Evolutionary conservation across 2,888 invertebrate genomes (phyloP), one percentile per base, ranked within the genome.

Genomic region (Hedya salicella): DNA sequence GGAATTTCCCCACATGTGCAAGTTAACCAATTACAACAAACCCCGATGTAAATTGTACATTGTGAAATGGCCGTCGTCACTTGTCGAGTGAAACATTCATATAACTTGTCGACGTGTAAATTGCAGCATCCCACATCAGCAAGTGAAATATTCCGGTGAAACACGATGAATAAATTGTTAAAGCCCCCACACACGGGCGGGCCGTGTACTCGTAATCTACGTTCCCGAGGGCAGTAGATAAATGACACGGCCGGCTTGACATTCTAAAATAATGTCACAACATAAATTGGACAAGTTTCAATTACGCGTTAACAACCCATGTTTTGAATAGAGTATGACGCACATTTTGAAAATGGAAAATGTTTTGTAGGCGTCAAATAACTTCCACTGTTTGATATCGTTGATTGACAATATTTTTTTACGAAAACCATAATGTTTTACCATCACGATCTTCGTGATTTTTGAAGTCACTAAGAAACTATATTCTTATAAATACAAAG

Each of bases 251-350:
- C 36, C 5, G 21, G 57, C 40, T 30, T 8, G 52, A n/a, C 40
- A 16, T 48, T 54, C n/a, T 36, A 48, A 36, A 59, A 60, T 54
- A 61, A 66, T 54, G 60, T 61, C 40, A 8, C 53, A 54, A 54
- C 61, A 61, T 49, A 61, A 66, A 66, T 66, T 66, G 61, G 53
- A 49, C 60, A 61, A 66, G 54, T 66, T 66, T 39, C 46, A 60
- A 40, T 40, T 21, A 32, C 50, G 6, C 17, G 21, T 17, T 59
- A 42, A 30, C 21, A 25, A 39, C 30, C 36, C 42, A 21, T 14
- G 21, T 16, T 59, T 52, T 53, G 30, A 60, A 53, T 60, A 21
- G 17, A 25, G 36, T 39, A 60, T 46, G n/a, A 32, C 14, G 16
- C 13, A 42, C 25, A 48, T 42, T 48, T 48, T 19, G 9, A 8